Percentiles rank a stretch among this genome's conserved stretches.
Evolutionary conservation across 1,140 invertebrate species (phyloP).

Genomic region (Macrostomum lignano): DNA sequence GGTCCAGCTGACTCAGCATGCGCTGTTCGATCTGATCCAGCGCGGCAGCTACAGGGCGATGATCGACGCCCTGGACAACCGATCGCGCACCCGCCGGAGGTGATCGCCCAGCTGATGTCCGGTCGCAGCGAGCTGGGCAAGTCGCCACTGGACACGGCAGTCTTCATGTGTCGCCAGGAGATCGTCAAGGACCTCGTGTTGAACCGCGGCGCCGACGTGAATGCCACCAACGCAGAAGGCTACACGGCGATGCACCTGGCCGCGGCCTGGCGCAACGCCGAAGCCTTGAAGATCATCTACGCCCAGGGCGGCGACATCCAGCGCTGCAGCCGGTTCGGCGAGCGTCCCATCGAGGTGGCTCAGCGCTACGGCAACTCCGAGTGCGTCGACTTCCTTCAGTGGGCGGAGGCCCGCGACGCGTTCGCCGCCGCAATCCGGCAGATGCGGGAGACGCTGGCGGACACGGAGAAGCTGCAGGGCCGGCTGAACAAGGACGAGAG

Average conservation of each 20-base stretch:
- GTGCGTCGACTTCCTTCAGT: conserved; percentile 21
- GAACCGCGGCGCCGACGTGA: conserved; percentile 40
- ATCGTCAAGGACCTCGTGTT: conserved; percentile 39
- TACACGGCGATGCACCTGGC: conserved; percentile 19
- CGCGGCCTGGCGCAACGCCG: conserved; percentile 17
- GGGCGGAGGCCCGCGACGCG: conserved; percentile 16
- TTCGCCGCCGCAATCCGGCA: conserved; percentile 10
- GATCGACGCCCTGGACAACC: no score
- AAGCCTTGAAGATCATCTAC: conserved; percentile 14
- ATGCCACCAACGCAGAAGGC: conserved; percentile 33
- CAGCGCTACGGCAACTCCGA: conserved; percentile 16
- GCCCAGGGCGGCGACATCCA: conserved; percentile 14
- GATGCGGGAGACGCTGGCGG: conserved; percentile 13
- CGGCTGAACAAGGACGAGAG: conserved; percentile 16
- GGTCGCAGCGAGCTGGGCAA: conserved; percentile 42
- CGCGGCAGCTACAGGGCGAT: no score
- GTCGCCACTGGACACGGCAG: conserved; percentile 47
- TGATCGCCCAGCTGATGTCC: no score
- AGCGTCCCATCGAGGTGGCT: conserved; percentile 17
- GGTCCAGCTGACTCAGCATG: no score
- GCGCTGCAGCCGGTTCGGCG: conserved; percentile 12
- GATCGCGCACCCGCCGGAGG: no score
- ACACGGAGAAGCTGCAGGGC: conserved; percentile 15
- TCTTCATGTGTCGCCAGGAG: conserved; percentile 41
- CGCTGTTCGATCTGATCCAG: no score